These are phyloP conservation scores for Copidosoma floridanum DNA, from an alignment of 1,140 invertebrate genomes.

Conservation along the genomic window DNA sequence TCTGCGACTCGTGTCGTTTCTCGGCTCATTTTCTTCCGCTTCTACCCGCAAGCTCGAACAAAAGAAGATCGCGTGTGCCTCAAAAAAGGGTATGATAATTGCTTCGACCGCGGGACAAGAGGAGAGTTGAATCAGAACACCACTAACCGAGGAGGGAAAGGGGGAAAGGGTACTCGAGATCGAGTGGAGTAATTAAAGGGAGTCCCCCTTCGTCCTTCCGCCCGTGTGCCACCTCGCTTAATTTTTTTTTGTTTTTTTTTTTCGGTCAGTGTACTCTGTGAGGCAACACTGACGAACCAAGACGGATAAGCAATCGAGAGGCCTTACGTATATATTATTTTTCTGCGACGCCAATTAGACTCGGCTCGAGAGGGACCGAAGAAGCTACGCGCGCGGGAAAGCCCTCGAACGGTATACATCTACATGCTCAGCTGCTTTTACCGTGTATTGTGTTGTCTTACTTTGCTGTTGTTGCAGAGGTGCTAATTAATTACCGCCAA, in stretches of 20 bases:
- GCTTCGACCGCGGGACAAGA: not conserved
- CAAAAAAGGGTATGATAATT: constrained; percentile 17
- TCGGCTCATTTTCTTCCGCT: no score
- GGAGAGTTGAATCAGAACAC: constrained; percentile 13
- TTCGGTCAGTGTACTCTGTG: no score
- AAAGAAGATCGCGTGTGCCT: not conserved
- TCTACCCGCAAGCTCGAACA: no score
- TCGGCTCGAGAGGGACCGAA: constrained; percentile 6
- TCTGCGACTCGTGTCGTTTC: no score
- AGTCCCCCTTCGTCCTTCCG: not conserved
- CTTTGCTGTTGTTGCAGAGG: no score
- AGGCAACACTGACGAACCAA: no score
- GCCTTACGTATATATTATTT: constrained; percentile 1
- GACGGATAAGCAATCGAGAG: constrained; percentile 5
- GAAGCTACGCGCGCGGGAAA: not conserved
- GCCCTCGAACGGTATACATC: not conserved
- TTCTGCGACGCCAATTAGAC: constrained; percentile 16
- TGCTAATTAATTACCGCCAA: no score
- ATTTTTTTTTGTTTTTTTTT: no score
- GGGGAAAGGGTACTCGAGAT: constrained; percentile 14
- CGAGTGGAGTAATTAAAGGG: constrained; percentile 23
- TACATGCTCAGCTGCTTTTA: no score
- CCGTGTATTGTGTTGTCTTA: no score
- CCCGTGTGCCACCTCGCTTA: no score
- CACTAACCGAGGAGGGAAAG: not conserved